Conservation (phyloP, 2,797 vertebrate species). For the Vireo griseus region DNA sequence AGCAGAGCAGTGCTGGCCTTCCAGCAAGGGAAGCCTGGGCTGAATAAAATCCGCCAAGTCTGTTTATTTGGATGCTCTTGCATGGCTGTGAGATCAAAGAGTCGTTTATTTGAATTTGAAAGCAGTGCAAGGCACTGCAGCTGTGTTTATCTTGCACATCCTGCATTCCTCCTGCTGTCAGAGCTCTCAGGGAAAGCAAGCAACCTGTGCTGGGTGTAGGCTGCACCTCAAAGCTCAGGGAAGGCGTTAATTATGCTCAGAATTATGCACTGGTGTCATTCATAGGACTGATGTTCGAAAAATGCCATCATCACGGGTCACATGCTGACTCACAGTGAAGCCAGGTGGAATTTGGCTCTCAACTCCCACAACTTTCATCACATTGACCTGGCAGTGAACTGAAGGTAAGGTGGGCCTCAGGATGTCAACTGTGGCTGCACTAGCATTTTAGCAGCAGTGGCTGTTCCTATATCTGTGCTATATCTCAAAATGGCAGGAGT, state of each 20-base stretch:
- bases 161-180: constrained; percentile 24
- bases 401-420: neutral
- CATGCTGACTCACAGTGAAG: neutral
- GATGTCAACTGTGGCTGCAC: neutral
- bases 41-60: neutral
- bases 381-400: neutral
- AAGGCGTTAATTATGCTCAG: neutral
- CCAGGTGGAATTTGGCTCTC: neutral
- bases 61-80: constrained; percentile 39
- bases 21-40: neutral
- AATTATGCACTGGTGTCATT: neutral
- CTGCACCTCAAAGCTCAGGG: neutral
- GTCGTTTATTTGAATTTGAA: constrained; percentile 1
- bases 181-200: neutral
- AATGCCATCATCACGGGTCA: neutral
- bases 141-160: constrained; percentile 62
- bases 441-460: neutral
- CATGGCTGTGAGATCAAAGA: neutral
- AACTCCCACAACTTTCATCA: neutral
- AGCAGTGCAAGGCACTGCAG: constrained; percentile 25
- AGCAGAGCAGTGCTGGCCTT: neutral
- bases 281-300: neutral
- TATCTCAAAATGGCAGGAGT: neutral
- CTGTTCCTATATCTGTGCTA: neutral
- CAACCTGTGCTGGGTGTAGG: neutral